Evolutionary conservation across 2,113 vertebrate species (phyloP).

Genomic region (Petrocephalus microphthalmus): DNA sequence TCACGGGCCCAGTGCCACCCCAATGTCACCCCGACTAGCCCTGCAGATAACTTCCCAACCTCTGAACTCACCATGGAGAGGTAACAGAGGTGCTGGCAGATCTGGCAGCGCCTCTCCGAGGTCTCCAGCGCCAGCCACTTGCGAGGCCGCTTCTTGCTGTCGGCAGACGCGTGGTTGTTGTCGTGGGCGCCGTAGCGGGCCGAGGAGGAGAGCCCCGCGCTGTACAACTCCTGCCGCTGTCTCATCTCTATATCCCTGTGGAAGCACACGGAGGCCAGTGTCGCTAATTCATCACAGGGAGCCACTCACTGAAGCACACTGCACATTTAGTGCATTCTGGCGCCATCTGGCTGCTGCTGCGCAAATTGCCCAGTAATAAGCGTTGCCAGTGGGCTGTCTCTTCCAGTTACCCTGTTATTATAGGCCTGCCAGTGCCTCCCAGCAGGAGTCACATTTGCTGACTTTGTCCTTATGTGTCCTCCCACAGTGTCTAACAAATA

Average conservation of each 20-base stretch:
- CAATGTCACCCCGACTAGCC: not conserved
- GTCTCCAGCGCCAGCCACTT: constrained; percentile 78
- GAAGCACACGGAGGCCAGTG: not conserved
- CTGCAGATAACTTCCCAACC: not conserved
- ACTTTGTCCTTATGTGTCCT: not conserved
- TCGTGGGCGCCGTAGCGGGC: constrained; percentile 75
- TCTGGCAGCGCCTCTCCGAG: constrained; percentile 76
- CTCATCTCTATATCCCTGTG: constrained; percentile 80
- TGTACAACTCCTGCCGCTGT: constrained; percentile 73
- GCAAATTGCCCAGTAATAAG: not conserved
- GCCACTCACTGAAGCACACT: not conserved
- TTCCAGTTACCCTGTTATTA: not conserved
- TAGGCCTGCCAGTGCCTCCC: not conserved
- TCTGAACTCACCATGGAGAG: constrained; percentile 75
- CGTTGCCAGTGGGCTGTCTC: not conserved
- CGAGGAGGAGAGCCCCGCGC: constrained; percentile 74
- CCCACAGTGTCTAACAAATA: not conserved
- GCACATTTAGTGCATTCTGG: too few relatives aligned
- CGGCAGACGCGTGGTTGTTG: constrained; percentile 50
- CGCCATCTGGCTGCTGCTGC: not conserved
- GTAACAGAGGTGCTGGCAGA: constrained; percentile 82
- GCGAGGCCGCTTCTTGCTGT: constrained; percentile 76
- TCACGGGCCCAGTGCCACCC: not conserved
- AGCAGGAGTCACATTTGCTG: not conserved
- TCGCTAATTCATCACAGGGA: not conserved